Evolutionary conservation across 2,113 vertebrate genomes (phyloP).

Genomic region (Rissa tridactyla): DNA sequence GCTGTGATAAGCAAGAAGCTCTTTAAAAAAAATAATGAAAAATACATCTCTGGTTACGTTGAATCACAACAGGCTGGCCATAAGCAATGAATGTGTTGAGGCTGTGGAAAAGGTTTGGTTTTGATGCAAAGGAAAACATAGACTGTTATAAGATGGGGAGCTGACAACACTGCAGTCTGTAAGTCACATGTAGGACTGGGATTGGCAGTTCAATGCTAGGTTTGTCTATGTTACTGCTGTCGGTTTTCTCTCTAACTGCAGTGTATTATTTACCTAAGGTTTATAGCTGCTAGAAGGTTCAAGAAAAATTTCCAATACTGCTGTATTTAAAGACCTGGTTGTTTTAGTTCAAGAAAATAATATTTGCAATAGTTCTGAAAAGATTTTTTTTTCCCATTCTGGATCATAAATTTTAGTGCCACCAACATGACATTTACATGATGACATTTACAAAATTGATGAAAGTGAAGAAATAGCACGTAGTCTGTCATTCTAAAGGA

Average conservation of each 20-base stretch:
- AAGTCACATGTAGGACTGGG: fast-evolving
- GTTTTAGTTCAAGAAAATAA: not conserved
- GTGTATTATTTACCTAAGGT: not conserved
- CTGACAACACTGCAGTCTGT: not conserved
- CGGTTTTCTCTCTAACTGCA: not conserved
- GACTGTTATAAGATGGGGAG: not conserved
- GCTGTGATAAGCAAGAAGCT: not conserved
- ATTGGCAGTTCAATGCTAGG: not conserved
- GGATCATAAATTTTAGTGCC: not conserved
- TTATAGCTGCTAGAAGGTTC: not conserved
- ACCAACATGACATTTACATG: not conserved
- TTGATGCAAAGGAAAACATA: not conserved
- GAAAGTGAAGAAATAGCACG: not conserved
- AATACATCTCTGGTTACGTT: not conserved
- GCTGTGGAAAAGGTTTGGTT: not conserved
- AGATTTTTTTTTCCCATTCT: not conserved
- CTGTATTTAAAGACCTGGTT: not conserved
- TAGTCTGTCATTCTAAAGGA: not conserved
- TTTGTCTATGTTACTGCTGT: not conserved
- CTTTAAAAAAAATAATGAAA: not conserved
- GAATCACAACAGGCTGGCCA: not conserved
- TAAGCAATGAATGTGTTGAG: not conserved
- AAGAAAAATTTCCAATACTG: not conserved
- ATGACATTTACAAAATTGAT: not conserved
- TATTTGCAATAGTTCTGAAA: not conserved